A percentile compares a stretch with the other conserved stretches of the same genome.
phyloP scores from a whole-genome alignment of 2,888 invertebrate genomes.

The Heteromyza rotundicornis region DNA sequence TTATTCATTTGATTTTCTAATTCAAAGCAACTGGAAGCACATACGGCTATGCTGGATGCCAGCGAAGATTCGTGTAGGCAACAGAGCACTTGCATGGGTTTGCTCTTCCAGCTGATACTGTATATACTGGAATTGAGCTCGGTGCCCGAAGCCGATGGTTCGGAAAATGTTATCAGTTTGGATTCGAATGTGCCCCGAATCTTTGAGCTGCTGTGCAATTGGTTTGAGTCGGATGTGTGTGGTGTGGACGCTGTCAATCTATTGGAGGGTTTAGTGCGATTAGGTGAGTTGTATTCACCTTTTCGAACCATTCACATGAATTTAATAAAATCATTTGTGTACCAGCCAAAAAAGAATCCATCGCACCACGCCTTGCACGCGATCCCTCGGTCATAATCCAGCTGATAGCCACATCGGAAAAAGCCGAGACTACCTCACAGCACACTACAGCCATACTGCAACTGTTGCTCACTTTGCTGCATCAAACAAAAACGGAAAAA shows the following conservation, averaged over 20 bases:
- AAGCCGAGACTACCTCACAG: constrained; percentile 42
- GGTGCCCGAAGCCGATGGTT: constrained; percentile 34
- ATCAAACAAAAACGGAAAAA: constrained; percentile 54
- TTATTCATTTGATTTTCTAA: neutral
- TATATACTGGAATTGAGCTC: constrained; percentile 48
- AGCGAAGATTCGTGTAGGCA: constrained; percentile 53
- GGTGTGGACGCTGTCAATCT: constrained; percentile 53
- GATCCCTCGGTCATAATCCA: constrained; percentile 47
- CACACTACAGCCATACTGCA: constrained; percentile 51
- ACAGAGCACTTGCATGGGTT: constrained; percentile 50
- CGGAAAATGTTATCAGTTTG: constrained; percentile 47
- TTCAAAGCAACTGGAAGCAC: constrained; percentile 44
- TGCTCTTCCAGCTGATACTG: constrained; percentile 49
- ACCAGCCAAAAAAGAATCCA: constrained; percentile 34
- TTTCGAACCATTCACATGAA: neutral
- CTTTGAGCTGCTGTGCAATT: constrained; percentile 49
- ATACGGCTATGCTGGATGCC: constrained; percentile 45
- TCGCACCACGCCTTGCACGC: constrained; percentile 45
- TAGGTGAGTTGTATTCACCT: constrained; percentile 37
- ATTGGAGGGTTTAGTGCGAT: constrained; percentile 43
- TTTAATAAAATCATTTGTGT: neutral
- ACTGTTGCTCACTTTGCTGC: constrained; percentile 46
- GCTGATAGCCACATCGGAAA: constrained; percentile 50
- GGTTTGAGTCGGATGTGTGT: constrained; percentile 51
- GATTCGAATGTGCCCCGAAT: constrained; percentile 53